phyloP scores from a whole-genome alignment of 1,140 invertebrate genomes.

The Pentalonia nigronervosa region DNA sequence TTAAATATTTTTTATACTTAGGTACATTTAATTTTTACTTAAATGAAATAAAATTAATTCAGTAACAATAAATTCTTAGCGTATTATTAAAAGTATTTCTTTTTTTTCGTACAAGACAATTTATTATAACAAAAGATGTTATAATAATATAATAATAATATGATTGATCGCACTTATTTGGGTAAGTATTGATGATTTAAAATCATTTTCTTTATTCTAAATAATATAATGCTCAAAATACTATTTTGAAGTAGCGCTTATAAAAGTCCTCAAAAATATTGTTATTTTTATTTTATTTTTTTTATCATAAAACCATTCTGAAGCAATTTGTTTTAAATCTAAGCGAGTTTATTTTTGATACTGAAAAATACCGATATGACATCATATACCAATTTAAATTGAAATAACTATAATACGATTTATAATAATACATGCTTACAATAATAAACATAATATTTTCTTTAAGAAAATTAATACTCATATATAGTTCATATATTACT shows the following conservation, averaged over 20 bases:
- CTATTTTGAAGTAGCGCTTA: neutral
- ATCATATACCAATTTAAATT: neutral
- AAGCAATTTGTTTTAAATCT: neutral
- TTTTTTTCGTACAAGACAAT: too few relatives aligned
- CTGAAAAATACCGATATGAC: neutral
- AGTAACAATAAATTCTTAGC: neutral
- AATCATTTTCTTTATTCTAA: too few relatives aligned
- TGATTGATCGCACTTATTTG: neutral
- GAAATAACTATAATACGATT: neutral
- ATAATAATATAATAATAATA: neutral
- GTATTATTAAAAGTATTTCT: neutral
- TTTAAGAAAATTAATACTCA: neutral
- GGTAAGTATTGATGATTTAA: neutral
- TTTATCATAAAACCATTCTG: neutral
- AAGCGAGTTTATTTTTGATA: neutral
- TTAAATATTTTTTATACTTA: neutral
- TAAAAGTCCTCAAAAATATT: neutral
- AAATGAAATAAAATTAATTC: neutral
- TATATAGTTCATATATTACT: too few relatives aligned
- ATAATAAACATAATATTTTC: neutral
- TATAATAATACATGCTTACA: neutral
- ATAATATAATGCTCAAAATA: neutral
- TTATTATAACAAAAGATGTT: neutral
- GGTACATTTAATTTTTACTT: neutral
- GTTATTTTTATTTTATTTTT: neutral